Percentiles rank a stretch among this genome's conserved stretches.
These are phyloP conservation scores for Vannuccia rotundouncinata DNA, from an alignment of 2,888 invertebrate species.

Conservation along the genomic window DNA sequence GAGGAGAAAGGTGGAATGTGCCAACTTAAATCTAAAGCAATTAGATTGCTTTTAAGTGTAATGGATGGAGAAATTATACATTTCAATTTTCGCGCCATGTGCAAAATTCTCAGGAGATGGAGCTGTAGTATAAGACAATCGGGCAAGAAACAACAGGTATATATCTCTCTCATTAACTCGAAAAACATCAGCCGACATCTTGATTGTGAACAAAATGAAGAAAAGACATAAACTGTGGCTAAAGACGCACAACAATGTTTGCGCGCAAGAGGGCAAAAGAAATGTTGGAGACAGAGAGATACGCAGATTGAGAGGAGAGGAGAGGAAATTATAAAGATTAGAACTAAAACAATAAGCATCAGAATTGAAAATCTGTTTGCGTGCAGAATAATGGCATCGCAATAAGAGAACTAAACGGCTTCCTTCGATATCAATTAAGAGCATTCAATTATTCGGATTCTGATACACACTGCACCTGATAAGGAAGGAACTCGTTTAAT, in stretches of 20 bases:
- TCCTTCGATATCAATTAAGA: no score
- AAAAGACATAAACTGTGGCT: neutral
- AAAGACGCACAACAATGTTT: neutral
- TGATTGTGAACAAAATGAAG: neutral
- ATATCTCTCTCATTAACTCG: neutral
- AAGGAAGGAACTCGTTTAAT: no score
- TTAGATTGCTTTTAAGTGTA: neutral
- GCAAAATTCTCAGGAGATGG: neutral
- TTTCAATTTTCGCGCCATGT: neutral
- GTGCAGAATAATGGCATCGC: neutral
- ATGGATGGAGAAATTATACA: neutral
- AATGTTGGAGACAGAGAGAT: neutral
- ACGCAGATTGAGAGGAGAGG: neutral
- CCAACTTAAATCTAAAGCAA: neutral
- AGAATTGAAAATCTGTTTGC: neutral
- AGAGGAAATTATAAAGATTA: neutral
- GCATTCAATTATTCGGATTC: no score
- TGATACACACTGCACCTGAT: no score
- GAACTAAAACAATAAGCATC: neutral
- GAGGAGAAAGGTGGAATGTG: neutral
- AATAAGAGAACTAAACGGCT: no score
- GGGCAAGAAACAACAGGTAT: neutral
- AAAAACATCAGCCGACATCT: neutral
- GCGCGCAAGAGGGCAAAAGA: neutral
- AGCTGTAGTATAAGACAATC: neutral